Base-by-base conservation (phyloP, 2,797 vertebrate genomes). In the Chrysocyon brachyurus region DNA sequence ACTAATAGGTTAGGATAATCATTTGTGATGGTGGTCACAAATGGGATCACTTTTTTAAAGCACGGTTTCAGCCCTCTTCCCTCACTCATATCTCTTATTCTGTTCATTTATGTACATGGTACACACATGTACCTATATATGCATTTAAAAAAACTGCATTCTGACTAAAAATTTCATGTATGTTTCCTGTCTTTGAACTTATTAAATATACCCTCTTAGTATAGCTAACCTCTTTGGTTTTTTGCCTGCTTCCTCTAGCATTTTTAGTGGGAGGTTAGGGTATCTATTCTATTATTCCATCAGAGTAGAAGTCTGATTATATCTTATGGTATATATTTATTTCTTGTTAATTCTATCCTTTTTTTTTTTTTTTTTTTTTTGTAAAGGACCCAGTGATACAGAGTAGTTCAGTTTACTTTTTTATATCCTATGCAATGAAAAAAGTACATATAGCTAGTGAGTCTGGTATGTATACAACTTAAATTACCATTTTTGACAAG, bases 401-500 rank as follows among this genome's bases (percentile, higher is more conserved):
- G 61, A 86, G 6, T 70, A 56, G 28, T 73, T 91, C 14, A 70
- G 7, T 72, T 63, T 63, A 56, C 57, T 26, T 91, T 90, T 63
- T 36, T 10, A 57, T 85, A 72, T 68, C 56, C 72, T 66, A 22
- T 66, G 87, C 33, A 90, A 36, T 86, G 54, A 56, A 77, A 68
- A 64, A 63, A 94, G 86, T 83, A 83, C 7, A 64, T 6, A 31
- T 2, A 91, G 52, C n/a, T 94, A 46, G 22, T 72, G 6, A 89
- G 63, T 77, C 26, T 46, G 28, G 4, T 31, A 86, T 81, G 17
- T 70, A 31, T 87, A 81, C 59, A 91, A 73, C 52, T 61, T 73
- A 90, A 68, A 89, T n/a, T 6, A 40, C 75, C n/a, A 46, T 56
- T 63, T 70, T 96, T 87, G 49, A 87, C 24, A 77, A 93, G 36